Evolutionary conservation across 2,888 invertebrate species (phyloP), one percentile per base, ranked within the genome.

Genomic region (Folsomia candida): DNA sequence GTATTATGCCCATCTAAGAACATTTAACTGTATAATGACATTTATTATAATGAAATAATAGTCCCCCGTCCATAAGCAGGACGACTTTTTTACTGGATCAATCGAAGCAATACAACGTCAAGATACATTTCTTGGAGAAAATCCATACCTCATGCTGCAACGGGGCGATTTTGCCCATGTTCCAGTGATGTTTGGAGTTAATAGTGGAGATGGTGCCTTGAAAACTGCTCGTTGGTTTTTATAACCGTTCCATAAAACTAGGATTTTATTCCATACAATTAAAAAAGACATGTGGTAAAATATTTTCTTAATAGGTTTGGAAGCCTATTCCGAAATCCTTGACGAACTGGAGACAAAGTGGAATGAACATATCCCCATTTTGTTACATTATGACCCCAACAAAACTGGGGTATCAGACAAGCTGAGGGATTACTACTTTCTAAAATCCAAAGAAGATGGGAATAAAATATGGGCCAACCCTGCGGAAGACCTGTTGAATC

Each of bases 71-170:
- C 75, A 76, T 27, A 51, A 57, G 2, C 75, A 76, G 61, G 71
- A 76, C 24, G 73, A 73, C 27, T 59, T 76, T 26, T 76, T 76
- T 28, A 65, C 69, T 0, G 73, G 73, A 22, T 73, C 73, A 1
- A 62, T 73, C 22, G 75, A 76, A 72, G 70, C 70, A 11, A 71
- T 73, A 0, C 29, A 57, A 20, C 24, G 57, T 54, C 26, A 74
- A 1, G 73, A 76, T 37, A 75, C 79, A 2, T 79, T 79, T 66
- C 65, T 79, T 11, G 24, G 64, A 0, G 77, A 77, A 51, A 72
- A 77, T 66, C 75, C 75, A 22, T 67, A 67, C 29, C 54, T 63
- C 60, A 69, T 75, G 64, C 24, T 73, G 0, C 26, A 67, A 26
- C 63, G 68, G 1, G 75, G 75, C 37, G 66, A 73, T 1, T 73